phyloP scores from a whole-genome alignment of 2,113 vertebrate genomes.

The Pluvialis apricaria region DNA sequence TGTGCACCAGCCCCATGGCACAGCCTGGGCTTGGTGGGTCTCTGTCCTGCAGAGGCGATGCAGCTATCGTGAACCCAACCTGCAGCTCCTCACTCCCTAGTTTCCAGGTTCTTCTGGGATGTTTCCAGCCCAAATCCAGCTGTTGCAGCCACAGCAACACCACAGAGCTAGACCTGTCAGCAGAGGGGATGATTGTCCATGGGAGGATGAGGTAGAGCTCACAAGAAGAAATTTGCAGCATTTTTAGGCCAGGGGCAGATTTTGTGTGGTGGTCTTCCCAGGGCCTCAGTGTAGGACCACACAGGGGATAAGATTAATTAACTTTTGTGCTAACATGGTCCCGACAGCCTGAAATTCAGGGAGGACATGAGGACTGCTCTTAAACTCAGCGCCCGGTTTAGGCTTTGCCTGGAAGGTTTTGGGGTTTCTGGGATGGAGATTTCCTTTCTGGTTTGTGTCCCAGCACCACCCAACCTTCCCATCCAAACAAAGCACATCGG shows the following conservation, averaged over 20 bases:
- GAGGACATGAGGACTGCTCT: background rate
- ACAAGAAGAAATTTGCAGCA: background rate
- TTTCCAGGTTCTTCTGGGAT: background rate
- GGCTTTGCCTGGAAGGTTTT: background rate
- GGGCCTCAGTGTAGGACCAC: background rate
- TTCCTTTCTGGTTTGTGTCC: background rate
- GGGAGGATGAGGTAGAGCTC: background rate
- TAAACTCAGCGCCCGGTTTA: background rate
- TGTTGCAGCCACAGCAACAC: background rate
- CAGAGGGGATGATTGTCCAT: background rate
- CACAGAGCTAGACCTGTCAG: no score
- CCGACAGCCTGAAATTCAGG: background rate
- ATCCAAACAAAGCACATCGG: rapidly evolving
- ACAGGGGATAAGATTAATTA: no score
- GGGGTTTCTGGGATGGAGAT: background rate
- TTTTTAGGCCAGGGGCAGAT: background rate
- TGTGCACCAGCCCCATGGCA: background rate
- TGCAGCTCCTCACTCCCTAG: background rate
- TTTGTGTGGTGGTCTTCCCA: background rate
- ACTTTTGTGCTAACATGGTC: rapidly evolving
- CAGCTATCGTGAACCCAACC: background rate
- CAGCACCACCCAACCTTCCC: background rate
- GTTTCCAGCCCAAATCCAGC: background rate
- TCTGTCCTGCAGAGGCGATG: background rate
- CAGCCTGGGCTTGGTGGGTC: background rate